Conservation (phyloP, 1,140 invertebrate genomes). For the Acarapis woodi region DNA sequence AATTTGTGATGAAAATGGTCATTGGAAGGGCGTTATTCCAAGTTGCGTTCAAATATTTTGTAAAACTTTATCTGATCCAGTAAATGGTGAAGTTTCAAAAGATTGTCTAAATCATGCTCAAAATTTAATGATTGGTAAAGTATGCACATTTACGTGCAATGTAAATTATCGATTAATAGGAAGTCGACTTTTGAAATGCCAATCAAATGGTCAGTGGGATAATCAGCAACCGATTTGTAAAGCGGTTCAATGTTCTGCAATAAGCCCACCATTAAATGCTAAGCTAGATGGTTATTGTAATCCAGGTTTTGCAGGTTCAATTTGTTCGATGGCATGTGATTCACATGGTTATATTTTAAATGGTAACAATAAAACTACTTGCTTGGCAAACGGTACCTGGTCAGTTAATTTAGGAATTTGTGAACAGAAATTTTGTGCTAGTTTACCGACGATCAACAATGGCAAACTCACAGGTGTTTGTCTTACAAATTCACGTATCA, state of each 20-base stretch:
- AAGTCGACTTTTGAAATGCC: constrained; percentile 1
- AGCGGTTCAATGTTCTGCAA: not conserved
- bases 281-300: not conserved
- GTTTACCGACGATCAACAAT: too few species aligned
- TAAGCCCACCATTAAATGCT: not conserved
- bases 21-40: constrained; percentile 7
- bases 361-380: not conserved
- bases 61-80: not conserved
- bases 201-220: constrained; percentile 7
- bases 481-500: not conserved
- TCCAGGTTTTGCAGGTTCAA: not conserved
- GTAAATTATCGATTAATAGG: constrained; percentile 2
- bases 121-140: constrained; percentile 1
- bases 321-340: not conserved
- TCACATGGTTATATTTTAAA: not conserved
- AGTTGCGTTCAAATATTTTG: constrained; percentile 4
- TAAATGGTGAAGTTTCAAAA: not conserved
- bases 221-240: constrained; percentile 3
- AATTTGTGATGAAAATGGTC: constrained; percentile 2
- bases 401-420: too few species aligned
- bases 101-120: constrained; percentile 3
- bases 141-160: constrained; percentile 8
- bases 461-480: not conserved
- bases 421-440: too few species aligned
- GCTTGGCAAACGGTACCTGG: not conserved